These are phyloP conservation scores for Chiloscyllium punctatum DNA, from an alignment of 2,797 vertebrate genomes.

Conservation along the genomic window DNA sequence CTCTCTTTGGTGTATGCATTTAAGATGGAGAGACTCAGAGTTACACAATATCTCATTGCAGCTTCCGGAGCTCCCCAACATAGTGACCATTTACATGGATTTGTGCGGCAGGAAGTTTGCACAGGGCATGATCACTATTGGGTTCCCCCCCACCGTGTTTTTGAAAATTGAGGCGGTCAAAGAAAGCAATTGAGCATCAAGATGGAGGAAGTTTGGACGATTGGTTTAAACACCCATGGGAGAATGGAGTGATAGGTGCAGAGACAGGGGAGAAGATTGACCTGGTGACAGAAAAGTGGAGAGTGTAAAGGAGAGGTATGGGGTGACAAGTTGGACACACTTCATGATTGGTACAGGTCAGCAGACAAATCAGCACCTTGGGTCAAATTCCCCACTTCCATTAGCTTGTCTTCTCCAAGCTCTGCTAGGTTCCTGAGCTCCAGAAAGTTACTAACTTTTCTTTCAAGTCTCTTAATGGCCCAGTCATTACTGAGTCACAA, in stretches of 20 bases:
- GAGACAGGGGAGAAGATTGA: not conserved
- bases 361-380: not conserved
- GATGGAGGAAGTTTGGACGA: not conserved
- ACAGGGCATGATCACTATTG: not conserved
- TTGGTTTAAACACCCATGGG: not conserved
- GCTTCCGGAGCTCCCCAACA: no score
- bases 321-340: not conserved
- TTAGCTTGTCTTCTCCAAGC: not conserved
- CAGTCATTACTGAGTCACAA: not conserved
- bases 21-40: no score
- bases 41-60: no score
- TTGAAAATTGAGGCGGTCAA: not conserved
- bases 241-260: not conserved
- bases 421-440: not conserved
- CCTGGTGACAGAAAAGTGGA: not conserved
- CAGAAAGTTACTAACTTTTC: not conserved
- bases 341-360: not conserved
- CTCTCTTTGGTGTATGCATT: no score
- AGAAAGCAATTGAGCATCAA: not conserved
- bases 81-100: no score
- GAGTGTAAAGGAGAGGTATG: not conserved
- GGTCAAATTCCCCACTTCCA: not conserved
- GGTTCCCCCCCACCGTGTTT: not conserved
- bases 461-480: not conserved
- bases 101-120: no score